Conservation (phyloP, 2,888 invertebrate genomes). For the Agonum fuliginosum region DNA sequence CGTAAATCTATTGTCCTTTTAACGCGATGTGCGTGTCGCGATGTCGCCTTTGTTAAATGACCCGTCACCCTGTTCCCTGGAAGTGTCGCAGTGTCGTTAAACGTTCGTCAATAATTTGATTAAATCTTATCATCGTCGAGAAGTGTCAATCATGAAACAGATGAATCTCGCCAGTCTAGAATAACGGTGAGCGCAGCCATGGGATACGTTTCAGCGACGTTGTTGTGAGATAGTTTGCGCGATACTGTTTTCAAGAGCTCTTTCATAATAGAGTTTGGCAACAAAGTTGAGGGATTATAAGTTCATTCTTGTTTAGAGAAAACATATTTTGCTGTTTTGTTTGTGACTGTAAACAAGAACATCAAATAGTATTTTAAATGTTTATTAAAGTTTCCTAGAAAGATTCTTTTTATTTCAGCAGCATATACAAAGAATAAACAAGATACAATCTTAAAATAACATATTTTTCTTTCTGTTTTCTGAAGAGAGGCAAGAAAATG, state of each 20-base stretch:
- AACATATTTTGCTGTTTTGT: background rate
- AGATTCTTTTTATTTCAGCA: no score
- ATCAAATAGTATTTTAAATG: background rate
- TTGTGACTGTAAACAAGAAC: background rate
- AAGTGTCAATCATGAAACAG: conserved; percentile 29
- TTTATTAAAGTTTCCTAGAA: background rate
- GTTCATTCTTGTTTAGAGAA: background rate
- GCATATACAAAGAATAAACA: no score
- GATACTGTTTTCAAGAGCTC: background rate
- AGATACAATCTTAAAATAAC: no score
- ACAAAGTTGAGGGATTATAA: conserved; percentile 1
- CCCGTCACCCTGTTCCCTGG: background rate
- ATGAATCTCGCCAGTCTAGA: background rate
- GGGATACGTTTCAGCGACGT: no score
- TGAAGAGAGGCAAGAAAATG: no score
- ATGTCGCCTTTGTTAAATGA: no score
- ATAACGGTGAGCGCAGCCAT: no score
- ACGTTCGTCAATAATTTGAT: conserved; percentile 53
- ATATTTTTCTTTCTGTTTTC: no score
- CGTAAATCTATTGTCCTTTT: conserved; percentile 59
- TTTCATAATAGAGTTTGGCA: conserved; percentile 11
- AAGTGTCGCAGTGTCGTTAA: conserved; percentile 37
- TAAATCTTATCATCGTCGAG: conserved; percentile 36
- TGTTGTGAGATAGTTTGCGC: background rate
- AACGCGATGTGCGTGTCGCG: conserved; percentile 13